These are phyloP conservation scores for Cotesia glomerata DNA, from an alignment of 1,140 invertebrate genomes.

Conservation along the genomic window DNA sequence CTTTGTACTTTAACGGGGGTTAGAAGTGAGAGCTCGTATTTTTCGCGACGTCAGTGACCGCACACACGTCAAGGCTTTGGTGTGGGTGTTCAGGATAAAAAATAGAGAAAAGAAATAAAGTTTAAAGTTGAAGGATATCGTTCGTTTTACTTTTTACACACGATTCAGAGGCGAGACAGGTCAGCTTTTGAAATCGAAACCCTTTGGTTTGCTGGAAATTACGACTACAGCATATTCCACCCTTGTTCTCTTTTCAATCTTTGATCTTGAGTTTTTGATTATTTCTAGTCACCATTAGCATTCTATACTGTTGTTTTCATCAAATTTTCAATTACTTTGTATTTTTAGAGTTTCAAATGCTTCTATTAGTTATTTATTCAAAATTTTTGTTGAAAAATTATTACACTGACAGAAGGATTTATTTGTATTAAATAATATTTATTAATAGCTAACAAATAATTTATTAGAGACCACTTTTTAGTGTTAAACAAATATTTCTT, in stretches of 20 bases:
- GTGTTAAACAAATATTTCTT: too few relatives aligned
- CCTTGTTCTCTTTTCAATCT: not conserved
- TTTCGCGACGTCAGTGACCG: constrained; percentile 11
- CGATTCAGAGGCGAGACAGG: constrained; percentile 11
- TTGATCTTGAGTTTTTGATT: not conserved
- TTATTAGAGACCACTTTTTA: too few relatives aligned
- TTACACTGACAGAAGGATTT: too few relatives aligned
- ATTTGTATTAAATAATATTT: too few relatives aligned
- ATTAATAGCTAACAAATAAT: too few relatives aligned
- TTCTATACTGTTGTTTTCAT: too few relatives aligned
- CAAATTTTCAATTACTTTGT: too few relatives aligned
- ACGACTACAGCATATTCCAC: not conserved
- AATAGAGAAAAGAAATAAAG: too few relatives aligned
- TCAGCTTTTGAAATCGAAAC: constrained; percentile 30
- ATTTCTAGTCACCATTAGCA: too few relatives aligned
- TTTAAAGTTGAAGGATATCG: constrained; percentile 8
- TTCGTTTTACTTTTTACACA: constrained; percentile 13
- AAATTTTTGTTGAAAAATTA: too few relatives aligned
- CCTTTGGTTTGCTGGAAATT: constrained; percentile 7
- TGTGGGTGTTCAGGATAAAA: not conserved
- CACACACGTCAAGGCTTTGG: not conserved
- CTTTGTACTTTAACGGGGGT: not conserved
- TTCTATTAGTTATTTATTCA: too few relatives aligned
- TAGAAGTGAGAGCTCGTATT: constrained; percentile 19
- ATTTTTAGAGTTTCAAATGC: too few relatives aligned